A percentile compares a stretch with the other conserved stretches of the same genome.
Conservation (phyloP, 2,888 invertebrate species). For the Plutella xylostella region DNA sequence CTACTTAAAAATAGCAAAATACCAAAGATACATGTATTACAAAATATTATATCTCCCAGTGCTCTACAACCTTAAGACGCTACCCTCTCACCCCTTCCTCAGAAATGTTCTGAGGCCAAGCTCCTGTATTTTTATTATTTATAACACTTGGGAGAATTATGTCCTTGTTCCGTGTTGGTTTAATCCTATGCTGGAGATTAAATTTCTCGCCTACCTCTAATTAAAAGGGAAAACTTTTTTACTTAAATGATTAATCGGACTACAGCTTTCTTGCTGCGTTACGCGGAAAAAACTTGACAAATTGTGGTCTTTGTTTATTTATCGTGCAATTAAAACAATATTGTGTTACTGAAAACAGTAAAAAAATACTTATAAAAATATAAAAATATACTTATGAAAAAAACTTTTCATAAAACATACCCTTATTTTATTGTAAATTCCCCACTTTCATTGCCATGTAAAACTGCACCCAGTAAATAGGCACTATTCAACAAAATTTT, state of each 20-base stretch:
- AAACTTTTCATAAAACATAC: too few relatives aligned
- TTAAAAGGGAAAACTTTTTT: constrained; percentile 63
- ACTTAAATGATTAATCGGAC: constrained; percentile 49
- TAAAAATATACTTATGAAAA: too few relatives aligned
- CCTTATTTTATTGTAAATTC: too few relatives aligned
- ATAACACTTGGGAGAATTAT: constrained; percentile 65
- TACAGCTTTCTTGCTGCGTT: constrained; percentile 20
- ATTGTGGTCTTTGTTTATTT: neutral
- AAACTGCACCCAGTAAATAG: too few relatives aligned
- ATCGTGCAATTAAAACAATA: neutral
- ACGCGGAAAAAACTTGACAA: neutral
- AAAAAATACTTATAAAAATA: too few relatives aligned
- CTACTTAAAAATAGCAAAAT: too few relatives aligned
- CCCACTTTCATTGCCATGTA: too few relatives aligned
- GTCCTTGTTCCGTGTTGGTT: constrained; percentile 56
- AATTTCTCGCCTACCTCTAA: constrained; percentile 55
- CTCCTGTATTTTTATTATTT: constrained; percentile 53
- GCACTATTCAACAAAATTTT: too few relatives aligned
- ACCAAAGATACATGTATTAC: too few relatives aligned
- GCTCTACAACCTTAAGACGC: too few relatives aligned
- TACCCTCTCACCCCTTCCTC: neutral
- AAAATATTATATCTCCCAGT: too few relatives aligned
- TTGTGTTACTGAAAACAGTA: too few relatives aligned
- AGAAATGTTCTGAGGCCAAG: neutral
- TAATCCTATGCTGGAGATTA: constrained; percentile 60